Conservation (phyloP, 2,113 vertebrate species). For the Pipa parva region DNA sequence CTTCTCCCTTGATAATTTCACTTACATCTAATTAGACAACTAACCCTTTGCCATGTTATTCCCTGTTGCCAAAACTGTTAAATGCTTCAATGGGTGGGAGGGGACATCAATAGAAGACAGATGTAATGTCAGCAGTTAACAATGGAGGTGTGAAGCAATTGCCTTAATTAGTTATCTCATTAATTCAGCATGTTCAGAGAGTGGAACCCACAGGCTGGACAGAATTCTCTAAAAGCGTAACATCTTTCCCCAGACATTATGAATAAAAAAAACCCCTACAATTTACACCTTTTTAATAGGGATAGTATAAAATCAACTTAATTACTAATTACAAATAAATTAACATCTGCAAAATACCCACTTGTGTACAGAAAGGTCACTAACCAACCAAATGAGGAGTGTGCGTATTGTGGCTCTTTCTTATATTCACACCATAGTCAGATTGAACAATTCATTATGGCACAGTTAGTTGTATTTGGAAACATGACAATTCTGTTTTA, state of each 20-base stretch:
- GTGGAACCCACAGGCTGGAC: slow-evolving; percentile 45
- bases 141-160: slow-evolving; percentile 76
- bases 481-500: background rate
- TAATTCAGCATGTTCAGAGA: slow-evolving; percentile 57
- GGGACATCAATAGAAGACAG: slow-evolving; percentile 70
- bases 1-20: slow-evolving; percentile 69
- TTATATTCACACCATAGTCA: background rate
- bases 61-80: slow-evolving; percentile 75
- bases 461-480: slow-evolving; percentile 3
- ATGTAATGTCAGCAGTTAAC: slow-evolving; percentile 75
- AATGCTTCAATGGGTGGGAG: slow-evolving; percentile 69
- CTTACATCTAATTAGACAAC: slow-evolving; percentile 74
- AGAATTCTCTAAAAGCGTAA: slow-evolving; percentile 52
- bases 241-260: slow-evolving; percentile 46
- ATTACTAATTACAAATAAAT: slow-evolving; percentile 46
- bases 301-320: slow-evolving; percentile 48
- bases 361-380: slow-evolving; percentile 25
- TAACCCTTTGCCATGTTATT: slow-evolving; percentile 71
- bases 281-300: slow-evolving; percentile 50
- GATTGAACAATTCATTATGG: background rate
- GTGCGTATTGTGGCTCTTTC: slow-evolving; percentile 11
- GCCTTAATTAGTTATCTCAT: slow-evolving; percentile 73
- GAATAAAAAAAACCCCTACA: slow-evolving; percentile 54
- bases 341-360: slow-evolving; percentile 46
- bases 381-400: slow-evolving; percentile 31